These are phyloP conservation scores for Coenonympha glycerion DNA, from an alignment of 2,888 invertebrate species.

Conservation along the genomic window DNA sequence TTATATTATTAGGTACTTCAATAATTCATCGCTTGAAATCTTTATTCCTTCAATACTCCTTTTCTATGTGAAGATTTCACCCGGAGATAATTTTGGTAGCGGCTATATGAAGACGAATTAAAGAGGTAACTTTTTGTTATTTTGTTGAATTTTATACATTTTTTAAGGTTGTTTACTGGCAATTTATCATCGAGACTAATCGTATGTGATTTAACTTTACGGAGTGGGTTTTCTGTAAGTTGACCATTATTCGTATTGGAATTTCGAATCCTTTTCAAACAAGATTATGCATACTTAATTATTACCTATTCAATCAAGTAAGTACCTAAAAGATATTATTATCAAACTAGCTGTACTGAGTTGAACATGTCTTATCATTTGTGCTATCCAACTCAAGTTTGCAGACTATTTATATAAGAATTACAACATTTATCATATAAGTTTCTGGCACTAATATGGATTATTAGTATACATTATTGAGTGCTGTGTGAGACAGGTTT, in stretches of 20 bases:
- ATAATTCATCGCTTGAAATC: not conserved
- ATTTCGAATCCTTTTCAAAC: not conserved
- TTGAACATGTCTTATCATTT: slow-evolving; percentile 13
- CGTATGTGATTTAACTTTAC: slow-evolving; percentile 20
- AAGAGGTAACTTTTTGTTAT: slow-evolving; percentile 47
- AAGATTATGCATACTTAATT: slow-evolving; percentile 10
- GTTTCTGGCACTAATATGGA: not conserved
- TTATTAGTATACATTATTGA: too few relatives aligned
- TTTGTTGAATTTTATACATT: slow-evolving; percentile 31
- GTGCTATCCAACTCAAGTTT: not conserved
- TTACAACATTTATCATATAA: not conserved
- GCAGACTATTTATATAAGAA: not conserved
- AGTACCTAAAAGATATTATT: too few relatives aligned
- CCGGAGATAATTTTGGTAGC: not conserved
- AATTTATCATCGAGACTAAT: slow-evolving; percentile 39
- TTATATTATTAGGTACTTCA: too few relatives aligned
- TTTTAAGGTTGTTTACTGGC: slow-evolving; percentile 18
- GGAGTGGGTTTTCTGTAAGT: slow-evolving; percentile 6
- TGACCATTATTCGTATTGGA: slow-evolving; percentile 7
- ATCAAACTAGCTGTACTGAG: too few relatives aligned
- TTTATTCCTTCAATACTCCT: not conserved
- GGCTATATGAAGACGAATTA: not conserved
- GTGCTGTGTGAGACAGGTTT: too few relatives aligned
- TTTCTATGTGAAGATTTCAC: not conserved
- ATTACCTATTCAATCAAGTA: slow-evolving; percentile 16